Base-by-base conservation (phyloP, 1,140 invertebrate genomes). In the Lordiphosa stackelbergi region DNA sequence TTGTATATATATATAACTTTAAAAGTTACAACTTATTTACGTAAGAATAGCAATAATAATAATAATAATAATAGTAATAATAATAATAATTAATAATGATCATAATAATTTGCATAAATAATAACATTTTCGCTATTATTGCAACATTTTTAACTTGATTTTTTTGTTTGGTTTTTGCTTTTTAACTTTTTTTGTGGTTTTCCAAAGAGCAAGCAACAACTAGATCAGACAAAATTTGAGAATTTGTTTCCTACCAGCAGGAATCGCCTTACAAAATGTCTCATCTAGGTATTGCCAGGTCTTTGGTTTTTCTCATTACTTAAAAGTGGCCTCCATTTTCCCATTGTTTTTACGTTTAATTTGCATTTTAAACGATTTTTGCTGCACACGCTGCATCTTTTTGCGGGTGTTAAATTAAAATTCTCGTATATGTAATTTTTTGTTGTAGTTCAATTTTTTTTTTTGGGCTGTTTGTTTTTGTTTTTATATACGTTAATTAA, bases 341-440 rank as follows among this genome's bases (percentile, higher is more conserved):
- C 13, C 38, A 13, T 53, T 34, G 46, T 54, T 69, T 58, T 59
- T 65, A 54, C 70, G 64, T 79, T 78, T 74, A 79, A 84, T 84
- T 84, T 84, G 79, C 79, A 85, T 78, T 73, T 84, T 84, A 85
- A 84, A 85, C 79, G 79, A 85, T 79, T 79, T 84, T 85, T 85
- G 73, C 73, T 79, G 79, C 73, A 85, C 62, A 79, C 79, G 78
- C 71, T 85, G 73, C 79, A 85, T 68, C 52, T 79, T 74, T 84
- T 11, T 24, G 35, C 28, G 3, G 45, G n/a, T 42, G 34, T 48
- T 9, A 31, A 31, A 31, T 31, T 31, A 31, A 31, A 31, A 31
- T 31, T 31, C 28, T 31, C 28, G 28, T 31, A 31, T 31, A 31
- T 31, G 28, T 31, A 31, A 8, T n/a, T 46, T 56, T 22, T 52